These are phyloP conservation scores for Anodontia alba DNA, from an alignment of 2,888 invertebrate genomes.

Conservation along the genomic window DNA sequence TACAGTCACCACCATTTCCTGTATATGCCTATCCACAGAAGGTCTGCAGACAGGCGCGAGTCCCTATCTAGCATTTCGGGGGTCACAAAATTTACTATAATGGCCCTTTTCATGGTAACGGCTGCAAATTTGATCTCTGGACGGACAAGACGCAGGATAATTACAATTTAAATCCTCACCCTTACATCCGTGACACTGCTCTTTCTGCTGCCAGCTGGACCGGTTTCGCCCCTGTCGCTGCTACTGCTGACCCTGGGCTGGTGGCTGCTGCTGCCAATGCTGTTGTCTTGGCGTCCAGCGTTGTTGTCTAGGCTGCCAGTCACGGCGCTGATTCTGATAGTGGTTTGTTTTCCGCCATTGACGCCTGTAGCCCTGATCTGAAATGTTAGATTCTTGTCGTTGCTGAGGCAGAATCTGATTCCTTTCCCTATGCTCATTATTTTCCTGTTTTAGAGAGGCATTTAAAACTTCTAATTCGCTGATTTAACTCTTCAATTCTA, in stretches of 20 bases:
- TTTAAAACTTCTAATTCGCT: background rate
- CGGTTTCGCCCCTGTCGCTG: background rate
- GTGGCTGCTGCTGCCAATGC: background rate
- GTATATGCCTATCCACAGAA: background rate
- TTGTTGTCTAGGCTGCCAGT: too few relatives aligned
- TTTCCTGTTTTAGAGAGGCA: background rate
- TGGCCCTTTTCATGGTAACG: conserved; percentile 18
- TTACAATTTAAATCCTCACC: background rate
- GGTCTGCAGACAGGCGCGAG: background rate
- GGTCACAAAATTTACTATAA: background rate
- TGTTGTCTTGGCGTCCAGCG: background rate
- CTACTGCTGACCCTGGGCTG: background rate
- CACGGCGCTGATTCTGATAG: background rate
- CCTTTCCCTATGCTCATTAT: background rate
- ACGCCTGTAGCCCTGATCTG: too few relatives aligned
- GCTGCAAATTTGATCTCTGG: background rate
- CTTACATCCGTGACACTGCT: background rate
- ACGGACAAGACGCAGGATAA: background rate
- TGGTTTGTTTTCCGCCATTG: background rate
- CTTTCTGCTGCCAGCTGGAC: background rate
- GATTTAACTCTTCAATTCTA: too few relatives aligned
- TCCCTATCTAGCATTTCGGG: background rate
- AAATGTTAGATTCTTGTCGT: too few relatives aligned
- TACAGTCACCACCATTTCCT: background rate
- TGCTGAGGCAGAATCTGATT: too few relatives aligned